phyloP scores from a whole-genome alignment of 53 echinoderm and acorn worm genomes.

The Patiria pectinifera region DNA sequence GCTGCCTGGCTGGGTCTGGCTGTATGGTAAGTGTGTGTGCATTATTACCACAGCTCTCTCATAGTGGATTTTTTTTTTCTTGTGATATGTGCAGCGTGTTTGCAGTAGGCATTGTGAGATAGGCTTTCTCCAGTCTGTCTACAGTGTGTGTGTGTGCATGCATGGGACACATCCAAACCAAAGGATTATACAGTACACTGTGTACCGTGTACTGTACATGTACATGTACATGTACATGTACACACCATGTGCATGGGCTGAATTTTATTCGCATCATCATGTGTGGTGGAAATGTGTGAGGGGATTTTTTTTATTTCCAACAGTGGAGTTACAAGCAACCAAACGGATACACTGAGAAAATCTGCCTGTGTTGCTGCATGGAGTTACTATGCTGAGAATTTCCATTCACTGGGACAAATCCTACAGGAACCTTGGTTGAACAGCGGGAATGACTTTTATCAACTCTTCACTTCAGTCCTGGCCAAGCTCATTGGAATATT shows the following conservation, averaged over 20 bases:
- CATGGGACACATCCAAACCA: slow-evolving; percentile 25
- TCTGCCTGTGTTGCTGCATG: neutral
- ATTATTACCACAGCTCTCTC: neutral
- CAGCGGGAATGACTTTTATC: slow-evolving; percentile 19
- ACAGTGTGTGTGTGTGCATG: neutral
- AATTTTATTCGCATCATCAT: neutral
- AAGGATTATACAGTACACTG: slow-evolving; percentile 52
- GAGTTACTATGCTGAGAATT: neutral
- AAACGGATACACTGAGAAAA: neutral
- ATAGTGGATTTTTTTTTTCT: neutral
- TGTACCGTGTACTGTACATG: neutral
- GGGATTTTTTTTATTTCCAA: neutral
- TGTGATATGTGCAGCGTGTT: slow-evolving; percentile 46
- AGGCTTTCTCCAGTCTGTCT: slow-evolving; percentile 4
- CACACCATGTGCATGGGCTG: slow-evolving; percentile 10
- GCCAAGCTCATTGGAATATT: slow-evolving; percentile 33
- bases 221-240: slow-evolving; percentile 30
- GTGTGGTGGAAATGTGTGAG: neutral
- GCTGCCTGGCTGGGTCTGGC: neutral
- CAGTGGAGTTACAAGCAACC: neutral
- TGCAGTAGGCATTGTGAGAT: slow-evolving; percentile 57
- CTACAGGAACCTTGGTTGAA: neutral
- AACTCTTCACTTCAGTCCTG: neutral
- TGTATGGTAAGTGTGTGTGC: slow-evolving; percentile 40
- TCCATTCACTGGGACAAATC: neutral